Base-by-base conservation (phyloP, 2,113 vertebrate genomes). In the Nothocercus nigrocapillus region DNA sequence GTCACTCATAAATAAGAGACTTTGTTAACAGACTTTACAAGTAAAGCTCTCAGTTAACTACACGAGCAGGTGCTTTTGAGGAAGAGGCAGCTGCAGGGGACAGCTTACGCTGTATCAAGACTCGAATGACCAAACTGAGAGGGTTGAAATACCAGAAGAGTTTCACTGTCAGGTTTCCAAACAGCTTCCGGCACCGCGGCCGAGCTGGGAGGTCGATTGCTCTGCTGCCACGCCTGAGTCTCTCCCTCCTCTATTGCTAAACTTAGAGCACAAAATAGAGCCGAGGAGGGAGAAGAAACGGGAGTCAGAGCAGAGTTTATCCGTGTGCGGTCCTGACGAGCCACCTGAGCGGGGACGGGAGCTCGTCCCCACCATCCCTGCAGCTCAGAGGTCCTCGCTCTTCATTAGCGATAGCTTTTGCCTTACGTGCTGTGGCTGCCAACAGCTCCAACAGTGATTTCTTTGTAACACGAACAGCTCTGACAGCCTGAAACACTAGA, bases 1-100 rank as follows among this genome's bases (percentile, higher is more conserved):
- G 92, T 92, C 93, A 79, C 73, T 95, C 76, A 94, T 95, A 97
- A 96, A 96, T 95, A 94, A 94, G 47, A 96, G 80, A 93, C 66
- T 87, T 91, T 95, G 93, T 81, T 91, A 69, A 51, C 36, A 36
- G 64, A 66, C 76, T 95, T 91, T 16, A 86, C 73, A 72, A 25
- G 61, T 56, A 47, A 69, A 72, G 69, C 89, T 80, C 7, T 42
- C 19, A 2, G 44, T 74, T 72, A 32, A 6, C 56, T 34, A 36
- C 47, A 3, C 34, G 5, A 93, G 80, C 61, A 34, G 76, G 79
- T 54, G 27, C 84, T 47, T 27, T 17, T 19, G 74, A 74, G 85
- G 72, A 81, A 82, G 78, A 91, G 75, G 74, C 68, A 85, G 51
- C 90, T 81, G 75, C 78, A 85, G 82, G 82, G 79, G 45, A 32